Percentiles rank a stretch among this genome's conserved stretches.
These are phyloP conservation scores for Rhineura floridana DNA, from an alignment of 2,113 vertebrate genomes.

Conservation along the genomic window DNA sequence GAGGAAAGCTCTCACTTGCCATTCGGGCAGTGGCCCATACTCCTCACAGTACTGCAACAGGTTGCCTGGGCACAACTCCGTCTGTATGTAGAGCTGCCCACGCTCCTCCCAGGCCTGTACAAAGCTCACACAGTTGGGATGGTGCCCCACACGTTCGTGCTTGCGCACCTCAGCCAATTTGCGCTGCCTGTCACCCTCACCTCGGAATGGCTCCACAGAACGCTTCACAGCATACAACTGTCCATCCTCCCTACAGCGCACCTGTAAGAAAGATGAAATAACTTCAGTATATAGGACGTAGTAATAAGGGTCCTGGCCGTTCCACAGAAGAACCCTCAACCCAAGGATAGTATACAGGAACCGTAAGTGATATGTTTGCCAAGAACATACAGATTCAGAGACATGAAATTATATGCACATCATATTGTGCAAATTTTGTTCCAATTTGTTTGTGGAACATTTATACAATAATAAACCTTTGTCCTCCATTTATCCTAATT, in stretches of 20 bases:
- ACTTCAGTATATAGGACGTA: neutral
- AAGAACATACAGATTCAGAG: neutral
- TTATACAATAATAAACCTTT: neutral
- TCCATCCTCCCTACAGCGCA: constrained; percentile 80
- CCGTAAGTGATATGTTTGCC: neutral
- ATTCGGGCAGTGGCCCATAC: constrained; percentile 76
- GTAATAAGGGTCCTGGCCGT: neutral
- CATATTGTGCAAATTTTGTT: neutral
- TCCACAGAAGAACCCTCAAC: neutral
- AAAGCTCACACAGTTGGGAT: constrained; percentile 84
- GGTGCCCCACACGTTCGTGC: constrained; percentile 84
- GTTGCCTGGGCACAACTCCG: constrained; percentile 86
- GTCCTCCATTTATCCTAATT: neutral
- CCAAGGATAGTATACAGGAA: neutral
- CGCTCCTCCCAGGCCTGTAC: constrained; percentile 88
- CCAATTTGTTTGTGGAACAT: neutral
- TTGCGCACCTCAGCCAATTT: constrained; percentile 84
- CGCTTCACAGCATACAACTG: constrained; percentile 87
- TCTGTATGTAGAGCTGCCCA: constrained; percentile 88
- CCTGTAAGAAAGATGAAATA: constrained; percentile 67
- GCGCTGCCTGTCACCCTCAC: constrained; percentile 80
- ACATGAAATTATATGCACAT: neutral
- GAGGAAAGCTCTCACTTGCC: constrained; percentile 81
- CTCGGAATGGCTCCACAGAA: constrained; percentile 84
- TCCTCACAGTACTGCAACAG: constrained; percentile 83